Conservation (phyloP, 2,797 vertebrate genomes). For the Lutjanus campechanus region DNA sequence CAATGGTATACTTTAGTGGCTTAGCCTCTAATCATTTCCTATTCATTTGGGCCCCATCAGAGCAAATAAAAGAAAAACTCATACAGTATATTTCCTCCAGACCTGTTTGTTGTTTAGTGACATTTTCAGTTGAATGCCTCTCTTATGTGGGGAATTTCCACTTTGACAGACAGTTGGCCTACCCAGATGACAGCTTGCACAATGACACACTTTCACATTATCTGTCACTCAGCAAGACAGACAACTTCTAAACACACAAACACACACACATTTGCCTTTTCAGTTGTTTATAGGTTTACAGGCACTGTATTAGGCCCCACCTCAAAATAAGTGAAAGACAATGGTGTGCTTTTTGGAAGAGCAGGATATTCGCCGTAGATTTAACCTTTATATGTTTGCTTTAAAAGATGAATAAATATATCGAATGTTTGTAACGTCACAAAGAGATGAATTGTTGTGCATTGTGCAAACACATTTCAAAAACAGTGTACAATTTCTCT, state of each 20-base stretch:
- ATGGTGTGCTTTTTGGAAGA: conserved; percentile 27
- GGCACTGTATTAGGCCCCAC: conserved; percentile 14
- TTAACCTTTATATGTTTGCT: neutral
- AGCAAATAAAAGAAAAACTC: conserved; percentile 69
- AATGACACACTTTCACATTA: conserved; percentile 81
- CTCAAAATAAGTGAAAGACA: conserved; percentile 23
- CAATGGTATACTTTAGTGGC: conserved; percentile 55
- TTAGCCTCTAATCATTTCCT: conserved; percentile 61
- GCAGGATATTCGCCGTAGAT: conserved; percentile 22
- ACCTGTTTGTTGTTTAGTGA: conserved; percentile 79
- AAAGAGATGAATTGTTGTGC: neutral
- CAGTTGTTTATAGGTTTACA: conserved; percentile 46
- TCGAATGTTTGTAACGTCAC: neutral
- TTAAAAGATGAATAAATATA: neutral
- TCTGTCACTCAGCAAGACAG: conserved; percentile 77
- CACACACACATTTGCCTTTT: conserved; percentile 41
- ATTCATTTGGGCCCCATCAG: conserved; percentile 62
- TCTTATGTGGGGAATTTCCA: conserved; percentile 80
- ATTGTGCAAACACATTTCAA: neutral
- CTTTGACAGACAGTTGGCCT: conserved; percentile 80
- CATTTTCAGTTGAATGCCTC: conserved; percentile 80
- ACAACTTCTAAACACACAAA: conserved; percentile 59
- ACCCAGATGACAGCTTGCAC: conserved; percentile 79
- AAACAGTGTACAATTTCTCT: neutral
- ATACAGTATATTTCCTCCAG: conserved; percentile 55